These are phyloP conservation scores for Trypoxylus dichotomus DNA, from an alignment of 1,140 invertebrate genomes.

Conservation along the genomic window DNA sequence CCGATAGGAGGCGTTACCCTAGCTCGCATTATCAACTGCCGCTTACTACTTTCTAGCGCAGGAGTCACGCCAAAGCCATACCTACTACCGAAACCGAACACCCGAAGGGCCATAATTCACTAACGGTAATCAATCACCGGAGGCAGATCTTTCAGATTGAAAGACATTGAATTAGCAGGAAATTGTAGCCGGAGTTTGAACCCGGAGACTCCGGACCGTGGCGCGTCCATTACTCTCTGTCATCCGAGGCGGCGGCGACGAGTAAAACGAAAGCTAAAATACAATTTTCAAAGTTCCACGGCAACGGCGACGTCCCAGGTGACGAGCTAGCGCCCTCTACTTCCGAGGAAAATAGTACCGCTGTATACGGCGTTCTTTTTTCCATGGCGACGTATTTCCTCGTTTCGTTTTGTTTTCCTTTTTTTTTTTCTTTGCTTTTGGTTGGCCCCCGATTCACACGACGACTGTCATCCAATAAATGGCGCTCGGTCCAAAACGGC, in stretches of 20 bases:
- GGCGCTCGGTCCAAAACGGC: not conserved
- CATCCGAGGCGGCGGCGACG: constrained; percentile 8
- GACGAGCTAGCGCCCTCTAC: not conserved
- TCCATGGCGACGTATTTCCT: not conserved
- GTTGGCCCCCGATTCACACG: no score
- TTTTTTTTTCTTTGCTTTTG: not conserved
- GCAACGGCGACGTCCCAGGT: not conserved
- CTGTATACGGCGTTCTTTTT: not conserved
- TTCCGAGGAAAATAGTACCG: no score
- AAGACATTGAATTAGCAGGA: constrained; percentile 54
- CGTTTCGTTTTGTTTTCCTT: not conserved
- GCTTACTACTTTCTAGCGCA: no score
- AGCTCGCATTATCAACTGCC: constrained; percentile 22
- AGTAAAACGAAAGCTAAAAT: not conserved
- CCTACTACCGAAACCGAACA: constrained; percentile 32
- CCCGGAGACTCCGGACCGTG: constrained; percentile 33
- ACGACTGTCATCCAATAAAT: not conserved
- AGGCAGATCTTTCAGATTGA: constrained; percentile 49
- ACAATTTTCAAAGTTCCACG: not conserved
- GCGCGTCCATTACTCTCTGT: constrained; percentile 47
- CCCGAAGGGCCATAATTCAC: constrained; percentile 14
- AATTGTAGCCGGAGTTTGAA: constrained; percentile 48
- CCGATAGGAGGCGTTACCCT: constrained; percentile 9
- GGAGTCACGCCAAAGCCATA: not conserved
- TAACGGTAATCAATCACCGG: constrained; percentile 48